A percentile compares a stretch with the other conserved stretches of the same genome.
Conservation (phyloP, 2,797 vertebrate species). For the Esox masquinongy region DNA sequence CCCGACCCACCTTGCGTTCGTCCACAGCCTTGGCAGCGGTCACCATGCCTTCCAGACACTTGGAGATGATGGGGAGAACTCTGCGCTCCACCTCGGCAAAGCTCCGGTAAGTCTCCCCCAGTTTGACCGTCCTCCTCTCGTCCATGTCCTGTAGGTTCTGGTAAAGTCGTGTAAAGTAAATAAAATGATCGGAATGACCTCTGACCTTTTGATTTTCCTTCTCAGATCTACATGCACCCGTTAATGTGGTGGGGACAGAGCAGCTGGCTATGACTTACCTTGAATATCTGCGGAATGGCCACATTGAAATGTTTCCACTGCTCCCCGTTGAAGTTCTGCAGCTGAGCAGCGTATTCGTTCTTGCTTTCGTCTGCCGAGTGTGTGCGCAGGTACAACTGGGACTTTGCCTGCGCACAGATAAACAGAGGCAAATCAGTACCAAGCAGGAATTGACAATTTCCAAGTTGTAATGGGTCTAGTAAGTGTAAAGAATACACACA, state of each 20-base stretch:
- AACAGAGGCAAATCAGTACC: background rate
- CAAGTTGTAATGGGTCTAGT: background rate
- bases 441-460: background rate
- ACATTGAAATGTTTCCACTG: conserved; percentile 97
- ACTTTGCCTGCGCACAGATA: conserved; percentile 81
- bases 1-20: conserved; percentile 78
- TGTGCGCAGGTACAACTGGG: conserved; percentile 91
- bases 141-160: conserved; percentile 99
- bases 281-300: conserved; percentile 96
- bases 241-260: background rate
- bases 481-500: background rate
- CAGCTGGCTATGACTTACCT: conserved; percentile 75
- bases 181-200: background rate
- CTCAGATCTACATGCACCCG: background rate
- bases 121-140: conserved; percentile 90
- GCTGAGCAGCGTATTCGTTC: conserved; percentile 96
- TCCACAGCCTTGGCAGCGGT: conserved; percentile 95
- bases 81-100: conserved; percentile 95
- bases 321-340: conserved; percentile 94
- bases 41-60: conserved; percentile 98
- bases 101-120: conserved; percentile 92
- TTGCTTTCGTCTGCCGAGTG: conserved; percentile 98
- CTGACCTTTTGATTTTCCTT: background rate
- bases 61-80: conserved; percentile 95
- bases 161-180: background rate